Evolutionary conservation across 2,113 vertebrate genomes (phyloP), one percentile per base, ranked within the genome.

Genomic region (Garra rufa): DNA sequence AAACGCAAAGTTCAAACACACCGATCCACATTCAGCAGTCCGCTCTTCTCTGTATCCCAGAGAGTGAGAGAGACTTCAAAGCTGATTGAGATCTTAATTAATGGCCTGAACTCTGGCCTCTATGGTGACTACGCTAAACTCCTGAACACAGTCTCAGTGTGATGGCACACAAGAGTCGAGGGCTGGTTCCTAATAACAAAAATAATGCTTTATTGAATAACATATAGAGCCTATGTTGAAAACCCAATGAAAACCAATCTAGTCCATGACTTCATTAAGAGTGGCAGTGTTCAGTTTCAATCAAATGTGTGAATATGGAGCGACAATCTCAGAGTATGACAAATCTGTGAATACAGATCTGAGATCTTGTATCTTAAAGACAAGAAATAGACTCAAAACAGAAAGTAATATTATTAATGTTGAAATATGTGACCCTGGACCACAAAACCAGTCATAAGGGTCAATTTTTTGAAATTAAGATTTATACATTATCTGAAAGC

Each of bases 41-140:
- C 50, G 9, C 74, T 76, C 76, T 43, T 78, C 77, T 80, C 77
- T 67, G 11, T 48, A 48, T 67, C 24, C n/a, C 76, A 78, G 38
- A 59, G 21, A 61, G 34, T 17, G n/a, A 48, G n/a, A 80, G 59
- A 28, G 57, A 81, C 76, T 26, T 67, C 59, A 67, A 34, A 81
- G 43, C 78, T 67, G 24, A 50, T 75, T 75, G 15, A 59, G 55
- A 61, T 30, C 52, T 78, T 65, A 81, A 81, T 81, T 50, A 81
- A 65, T 26, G 4, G 43, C 43, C 78, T 44, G 13, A 67, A 81
- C 78, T 67, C 4, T 81, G 78, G 78, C 78, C 34, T 78, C 34
- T 43, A 41, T 43, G 38, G 76, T 59, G 76, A 61, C 76, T 38
- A 57, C 3, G 10, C 74, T 59, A 78, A 61, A 78, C 30, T 26